These are phyloP conservation scores for Columba janthina DNA, from an alignment of 2,113 vertebrate species.

Conservation along the genomic window DNA sequence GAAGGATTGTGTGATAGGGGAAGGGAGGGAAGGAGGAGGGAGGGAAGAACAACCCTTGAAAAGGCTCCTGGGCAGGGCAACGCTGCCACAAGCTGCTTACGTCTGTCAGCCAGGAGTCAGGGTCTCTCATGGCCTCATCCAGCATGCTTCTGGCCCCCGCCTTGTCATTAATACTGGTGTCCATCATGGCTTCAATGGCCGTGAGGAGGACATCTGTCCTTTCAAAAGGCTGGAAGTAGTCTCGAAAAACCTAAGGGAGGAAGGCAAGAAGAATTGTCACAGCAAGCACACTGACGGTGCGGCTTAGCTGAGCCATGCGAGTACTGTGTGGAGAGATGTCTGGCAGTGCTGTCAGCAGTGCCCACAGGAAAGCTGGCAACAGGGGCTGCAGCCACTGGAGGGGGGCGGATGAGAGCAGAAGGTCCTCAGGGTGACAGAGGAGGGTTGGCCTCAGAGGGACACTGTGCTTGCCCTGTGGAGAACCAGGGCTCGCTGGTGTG, in stretches of 20 bases:
- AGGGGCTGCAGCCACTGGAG: background rate
- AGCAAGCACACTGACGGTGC: background rate
- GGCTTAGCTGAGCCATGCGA: background rate
- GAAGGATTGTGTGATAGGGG: no score
- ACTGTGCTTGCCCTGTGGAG: background rate
- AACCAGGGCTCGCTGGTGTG: no score
- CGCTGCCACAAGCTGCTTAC: background rate
- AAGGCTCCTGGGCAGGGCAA: background rate
- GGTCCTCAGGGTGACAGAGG: background rate
- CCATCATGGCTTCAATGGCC: background rate
- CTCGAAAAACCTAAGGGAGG: background rate
- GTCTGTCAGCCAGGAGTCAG: background rate
- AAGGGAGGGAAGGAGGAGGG: background rate
- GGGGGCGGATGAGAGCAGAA: background rate
- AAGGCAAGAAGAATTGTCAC: background rate
- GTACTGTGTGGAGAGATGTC: background rate
- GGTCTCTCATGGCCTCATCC: background rate
- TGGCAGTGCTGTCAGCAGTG: background rate
- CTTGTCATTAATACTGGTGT: background rate
- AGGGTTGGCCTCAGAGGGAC: background rate
- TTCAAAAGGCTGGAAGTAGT: background rate
- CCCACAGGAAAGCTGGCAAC: background rate
- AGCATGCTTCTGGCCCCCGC: background rate
- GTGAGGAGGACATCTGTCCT: background rate
- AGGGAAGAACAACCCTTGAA: background rate